Conservation (phyloP, 1,140 invertebrate genomes). For the Odontomachus brunneus region DNA sequence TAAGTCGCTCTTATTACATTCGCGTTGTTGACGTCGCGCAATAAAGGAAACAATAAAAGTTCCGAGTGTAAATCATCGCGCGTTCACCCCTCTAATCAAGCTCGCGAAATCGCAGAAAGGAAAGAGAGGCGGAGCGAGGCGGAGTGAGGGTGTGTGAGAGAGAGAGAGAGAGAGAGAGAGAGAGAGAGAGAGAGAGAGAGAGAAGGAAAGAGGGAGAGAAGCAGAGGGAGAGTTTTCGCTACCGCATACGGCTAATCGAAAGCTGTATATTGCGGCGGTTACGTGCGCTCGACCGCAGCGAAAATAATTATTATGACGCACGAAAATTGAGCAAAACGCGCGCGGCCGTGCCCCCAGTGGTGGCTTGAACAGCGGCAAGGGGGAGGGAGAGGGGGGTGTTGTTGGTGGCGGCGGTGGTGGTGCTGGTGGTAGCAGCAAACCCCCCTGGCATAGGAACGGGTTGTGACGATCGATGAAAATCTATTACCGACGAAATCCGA, state of each 20-base stretch:
- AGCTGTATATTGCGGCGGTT: conserved; percentile 39
- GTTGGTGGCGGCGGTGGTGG: too few species aligned
- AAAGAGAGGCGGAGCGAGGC: too few species aligned
- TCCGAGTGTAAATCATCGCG: not conserved
- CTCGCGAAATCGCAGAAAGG: not conserved
- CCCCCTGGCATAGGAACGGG: conserved; percentile 36
- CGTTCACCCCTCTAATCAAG: conserved; percentile 15
- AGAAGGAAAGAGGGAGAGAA: not conserved
- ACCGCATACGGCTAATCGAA: conserved; percentile 35
- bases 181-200: too few species aligned
- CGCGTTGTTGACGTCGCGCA: not conserved
- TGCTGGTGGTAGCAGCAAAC: not conserved
- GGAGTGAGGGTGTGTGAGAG: too few species aligned
- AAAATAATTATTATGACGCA: conserved; percentile 66
- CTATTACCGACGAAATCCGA: conserved; percentile 80
- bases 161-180: too few species aligned
- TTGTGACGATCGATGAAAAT: conserved; percentile 73
- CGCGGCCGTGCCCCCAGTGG: not conserved
- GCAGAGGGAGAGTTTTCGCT: not conserved
- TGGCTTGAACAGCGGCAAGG: not conserved
- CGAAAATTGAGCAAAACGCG: conserved; percentile 61
- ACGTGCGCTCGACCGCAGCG: conserved; percentile 26
- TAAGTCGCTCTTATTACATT: not conserved
- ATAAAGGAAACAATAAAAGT: conserved; percentile 26
- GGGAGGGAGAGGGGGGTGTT: not conserved